Conservation (phyloP, 1,140 invertebrate species). For the Coenobita brevimanus region DNA sequence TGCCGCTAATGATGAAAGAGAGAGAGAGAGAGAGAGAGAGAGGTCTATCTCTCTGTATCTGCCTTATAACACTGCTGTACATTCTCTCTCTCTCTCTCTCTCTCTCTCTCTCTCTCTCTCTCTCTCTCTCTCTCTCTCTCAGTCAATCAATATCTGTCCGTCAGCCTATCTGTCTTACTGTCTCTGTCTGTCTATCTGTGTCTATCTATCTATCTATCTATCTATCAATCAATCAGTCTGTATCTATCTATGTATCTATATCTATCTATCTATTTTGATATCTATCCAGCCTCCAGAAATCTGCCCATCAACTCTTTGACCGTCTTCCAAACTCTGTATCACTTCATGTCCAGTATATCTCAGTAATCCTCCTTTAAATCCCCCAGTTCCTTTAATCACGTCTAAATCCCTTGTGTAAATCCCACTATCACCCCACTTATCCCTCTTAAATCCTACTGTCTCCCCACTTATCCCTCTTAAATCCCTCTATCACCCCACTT, state of each 20-base stretch:
- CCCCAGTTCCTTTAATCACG: no score
- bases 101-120: conserved; percentile 35
- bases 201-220: no score
- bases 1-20: not conserved
- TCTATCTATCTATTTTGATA: not conserved
- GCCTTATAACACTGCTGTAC: not conserved
- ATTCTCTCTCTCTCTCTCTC: not conserved
- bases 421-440: no score
- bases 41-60: not conserved
- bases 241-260: not conserved
- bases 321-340: no score
- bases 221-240: not conserved
- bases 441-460: no score
- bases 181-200: not conserved
- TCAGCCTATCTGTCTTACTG: not conserved
- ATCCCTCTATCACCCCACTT: no score
- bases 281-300: not conserved
- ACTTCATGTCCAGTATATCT: no score
- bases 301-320: no score
- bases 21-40: not conserved
- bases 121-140: conserved; percentile 24
- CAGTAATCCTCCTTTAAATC: no score
- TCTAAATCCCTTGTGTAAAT: no score
- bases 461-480: no score
- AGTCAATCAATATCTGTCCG: no score